Conservation (phyloP, 2,113 vertebrate species). For the Carollia perspicillata region DNA sequence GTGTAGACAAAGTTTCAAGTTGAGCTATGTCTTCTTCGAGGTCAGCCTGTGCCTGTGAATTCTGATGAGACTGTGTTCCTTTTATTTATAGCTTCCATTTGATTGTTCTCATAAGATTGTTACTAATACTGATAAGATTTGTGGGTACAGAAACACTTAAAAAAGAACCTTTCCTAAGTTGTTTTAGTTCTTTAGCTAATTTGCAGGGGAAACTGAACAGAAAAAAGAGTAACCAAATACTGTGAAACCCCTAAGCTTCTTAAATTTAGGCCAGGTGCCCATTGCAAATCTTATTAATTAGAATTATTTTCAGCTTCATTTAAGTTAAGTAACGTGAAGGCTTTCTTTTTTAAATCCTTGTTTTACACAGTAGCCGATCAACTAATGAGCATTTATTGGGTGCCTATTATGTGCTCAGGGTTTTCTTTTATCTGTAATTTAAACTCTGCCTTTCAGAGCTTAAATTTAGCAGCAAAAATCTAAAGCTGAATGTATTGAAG, state of each 20-base stretch:
- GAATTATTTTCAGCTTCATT: slow-evolving; percentile 56
- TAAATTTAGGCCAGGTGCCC: slow-evolving; percentile 55
- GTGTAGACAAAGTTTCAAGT: slow-evolving; percentile 63
- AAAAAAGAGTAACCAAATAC: slow-evolving; percentile 69
- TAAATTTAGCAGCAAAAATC: not conserved
- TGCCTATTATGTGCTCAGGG: not conserved
- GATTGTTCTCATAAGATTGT: slow-evolving; percentile 58
- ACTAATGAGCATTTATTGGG: not conserved
- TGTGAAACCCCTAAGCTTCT: slow-evolving; percentile 69
- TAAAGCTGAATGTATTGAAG: not conserved
- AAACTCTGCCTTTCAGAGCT: not conserved
- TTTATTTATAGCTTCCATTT: slow-evolving; percentile 73
- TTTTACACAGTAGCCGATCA: slow-evolving; percentile 10
- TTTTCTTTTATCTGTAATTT: slow-evolving; percentile 26
- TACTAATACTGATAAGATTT: slow-evolving; percentile 72
- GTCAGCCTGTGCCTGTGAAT: slow-evolving; percentile 23
- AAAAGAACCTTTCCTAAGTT: slow-evolving; percentile 48
- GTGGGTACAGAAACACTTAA: slow-evolving; percentile 58
- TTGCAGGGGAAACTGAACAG: slow-evolving; percentile 61
- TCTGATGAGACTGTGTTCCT: slow-evolving; percentile 55
- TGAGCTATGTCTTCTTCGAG: slow-evolving; percentile 59
- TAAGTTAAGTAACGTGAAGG: slow-evolving; percentile 47
- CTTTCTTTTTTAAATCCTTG: not conserved
- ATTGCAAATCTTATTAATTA: slow-evolving; percentile 54
- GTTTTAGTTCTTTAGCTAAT: slow-evolving; percentile 59